phyloP scores from a whole-genome alignment of 2,797 vertebrate genomes.

The Parauchenoglanis punctatus region DNA sequence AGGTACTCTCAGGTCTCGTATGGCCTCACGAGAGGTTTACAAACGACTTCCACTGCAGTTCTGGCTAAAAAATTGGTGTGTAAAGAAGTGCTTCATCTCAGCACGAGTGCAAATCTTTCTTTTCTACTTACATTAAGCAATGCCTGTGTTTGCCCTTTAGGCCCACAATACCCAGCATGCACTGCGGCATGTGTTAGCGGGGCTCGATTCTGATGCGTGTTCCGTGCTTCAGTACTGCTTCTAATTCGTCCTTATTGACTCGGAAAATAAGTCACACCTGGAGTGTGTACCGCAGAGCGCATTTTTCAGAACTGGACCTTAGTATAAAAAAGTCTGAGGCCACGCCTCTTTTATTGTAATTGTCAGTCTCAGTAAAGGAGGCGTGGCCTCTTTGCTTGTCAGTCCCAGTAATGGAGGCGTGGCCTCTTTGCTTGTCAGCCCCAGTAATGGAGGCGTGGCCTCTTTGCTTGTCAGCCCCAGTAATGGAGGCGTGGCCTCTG shows the following conservation, averaged over 20 bases:
- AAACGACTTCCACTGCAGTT: background rate
- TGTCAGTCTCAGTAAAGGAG: background rate
- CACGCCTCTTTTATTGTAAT: background rate
- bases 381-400: background rate
- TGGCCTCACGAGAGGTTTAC: background rate
- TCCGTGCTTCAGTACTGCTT: constrained; percentile 50
- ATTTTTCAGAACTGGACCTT: background rate
- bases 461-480: background rate
- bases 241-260: background rate
- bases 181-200: constrained; percentile 51
- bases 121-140: constrained; percentile 39
- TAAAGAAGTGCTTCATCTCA: background rate
- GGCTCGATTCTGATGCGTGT: background rate
- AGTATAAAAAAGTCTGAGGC: background rate
- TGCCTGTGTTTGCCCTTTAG: constrained; percentile 71
- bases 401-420: background rate
- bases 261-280: background rate
- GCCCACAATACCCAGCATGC: constrained; percentile 10
- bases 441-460: background rate
- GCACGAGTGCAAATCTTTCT: background rate
- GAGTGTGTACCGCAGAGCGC: background rate
- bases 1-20: background rate
- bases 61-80: background rate
- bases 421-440: background rate
- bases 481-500: background rate